phyloP scores from a whole-genome alignment of 2,797 vertebrate species.

The Xenops minutus region DNA sequence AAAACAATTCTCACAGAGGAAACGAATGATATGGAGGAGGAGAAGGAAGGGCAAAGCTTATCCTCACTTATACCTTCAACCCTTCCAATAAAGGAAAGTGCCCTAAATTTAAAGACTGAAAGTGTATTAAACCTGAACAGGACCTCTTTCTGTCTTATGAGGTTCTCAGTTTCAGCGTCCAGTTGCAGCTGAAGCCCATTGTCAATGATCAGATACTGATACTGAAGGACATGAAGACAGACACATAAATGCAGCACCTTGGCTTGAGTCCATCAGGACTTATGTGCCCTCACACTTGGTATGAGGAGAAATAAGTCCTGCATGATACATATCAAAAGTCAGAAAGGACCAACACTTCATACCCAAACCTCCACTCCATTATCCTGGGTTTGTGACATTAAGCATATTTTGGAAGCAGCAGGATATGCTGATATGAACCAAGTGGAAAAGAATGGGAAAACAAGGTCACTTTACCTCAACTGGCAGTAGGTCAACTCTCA shows the following conservation, averaged over 20 bases:
- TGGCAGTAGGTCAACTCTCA: neutral
- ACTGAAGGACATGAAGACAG: neutral
- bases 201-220: neutral
- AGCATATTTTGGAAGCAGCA: neutral
- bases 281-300: neutral
- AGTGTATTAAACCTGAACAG: neutral
- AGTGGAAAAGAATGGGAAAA: neutral
- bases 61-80: neutral
- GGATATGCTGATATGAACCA: neutral
- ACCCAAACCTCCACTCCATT: neutral
- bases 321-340: rapidly evolving
- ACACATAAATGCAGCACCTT: neutral
- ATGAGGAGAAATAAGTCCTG: neutral
- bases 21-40: neutral
- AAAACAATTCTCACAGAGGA: neutral
- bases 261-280: neutral
- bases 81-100: neutral
- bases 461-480: neutral
- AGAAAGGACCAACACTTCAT: neutral
- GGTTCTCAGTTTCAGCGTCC: neutral
- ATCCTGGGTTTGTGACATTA: neutral
- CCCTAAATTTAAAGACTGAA: neutral
- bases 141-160: neutral
- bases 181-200: neutral
- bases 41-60: neutral